A percentile compares a stretch with the other conserved stretches of the same genome.
phyloP scores from a whole-genome alignment of 2,888 invertebrate species.

The Cosmorhoe ocellata region DNA sequence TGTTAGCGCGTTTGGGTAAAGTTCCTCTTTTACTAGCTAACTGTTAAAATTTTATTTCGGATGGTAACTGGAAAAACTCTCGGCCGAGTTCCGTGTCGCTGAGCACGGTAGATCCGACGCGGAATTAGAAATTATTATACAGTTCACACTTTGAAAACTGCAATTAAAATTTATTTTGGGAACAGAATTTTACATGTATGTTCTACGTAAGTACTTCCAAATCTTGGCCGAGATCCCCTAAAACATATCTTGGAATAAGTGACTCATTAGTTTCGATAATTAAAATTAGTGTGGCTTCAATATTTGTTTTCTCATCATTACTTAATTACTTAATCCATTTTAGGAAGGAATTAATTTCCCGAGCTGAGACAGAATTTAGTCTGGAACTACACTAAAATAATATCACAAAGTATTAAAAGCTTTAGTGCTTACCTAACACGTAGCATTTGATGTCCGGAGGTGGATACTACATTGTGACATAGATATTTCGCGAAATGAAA shows the following conservation, averaged over 20 bases:
- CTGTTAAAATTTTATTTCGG: slow-evolving; percentile 56
- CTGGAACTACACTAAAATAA: background rate
- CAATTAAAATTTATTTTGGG: slow-evolving; percentile 31
- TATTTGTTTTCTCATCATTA: too few relatives aligned
- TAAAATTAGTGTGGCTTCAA: too few relatives aligned
- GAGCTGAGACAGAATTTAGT: background rate
- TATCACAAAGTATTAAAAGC: slow-evolving; percentile 2
- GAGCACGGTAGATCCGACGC: slow-evolving; percentile 39
- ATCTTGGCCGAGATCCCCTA: too few relatives aligned
- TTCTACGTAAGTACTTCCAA: background rate
- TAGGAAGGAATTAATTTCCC: too few relatives aligned
- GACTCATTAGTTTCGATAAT: too few relatives aligned
- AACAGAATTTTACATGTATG: slow-evolving; percentile 14
- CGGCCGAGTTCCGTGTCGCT: slow-evolving; percentile 39
- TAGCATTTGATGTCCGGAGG: slow-evolving; percentile 6
- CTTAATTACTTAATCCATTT: too few relatives aligned
- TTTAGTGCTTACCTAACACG: slow-evolving; percentile 1
- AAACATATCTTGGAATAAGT: too few relatives aligned
- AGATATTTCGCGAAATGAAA: slow-evolving; percentile 20
- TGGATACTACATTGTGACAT: slow-evolving; percentile 4
- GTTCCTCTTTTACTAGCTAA: slow-evolving; percentile 40
- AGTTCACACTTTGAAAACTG: slow-evolving; percentile 37
- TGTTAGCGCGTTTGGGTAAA: slow-evolving; percentile 43
- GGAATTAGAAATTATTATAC: slow-evolving; percentile 50
- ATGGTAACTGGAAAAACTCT: slow-evolving; percentile 38